Base-by-base conservation (phyloP, 2,888 invertebrate genomes). In the Argyra leucocephala region DNA sequence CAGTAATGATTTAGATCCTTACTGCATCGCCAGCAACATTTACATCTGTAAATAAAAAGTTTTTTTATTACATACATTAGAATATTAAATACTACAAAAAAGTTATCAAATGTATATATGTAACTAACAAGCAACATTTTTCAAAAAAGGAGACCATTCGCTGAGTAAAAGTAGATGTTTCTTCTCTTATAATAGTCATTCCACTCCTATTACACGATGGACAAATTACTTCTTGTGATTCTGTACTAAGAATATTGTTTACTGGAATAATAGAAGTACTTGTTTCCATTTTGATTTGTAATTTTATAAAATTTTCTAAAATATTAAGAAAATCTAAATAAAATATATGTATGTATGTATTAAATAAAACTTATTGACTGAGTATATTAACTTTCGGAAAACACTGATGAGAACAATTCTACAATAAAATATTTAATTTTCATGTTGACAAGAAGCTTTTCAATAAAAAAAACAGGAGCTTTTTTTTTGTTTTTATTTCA, bases 1-100 rank as follows among this genome's bases (percentile, higher is more conserved):
- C 78, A 78, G 61, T 78, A 78, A 58, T 78, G 78, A 69, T 78
- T 78, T 61, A 73, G 74, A 22, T 78, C 78, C 36, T 68, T 67
- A 3, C 76, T 75, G 2, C 72, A 71, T 0, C 66, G 58, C 71
- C 76, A 76, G 48, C n/a, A 2, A n/a, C 24, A 61, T 26, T 61
- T 58, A 21, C 26, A 61, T n/a, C 61, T 61, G 9, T 9, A 61
- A 31, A 21, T 24, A 57, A 57, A 22, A 57, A 12, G 18, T 58
- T 21, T 58, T 23, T 2, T 3, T 15, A 64, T 57, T 59, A 22
- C 10, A 36, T 63, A 58, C 9, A 6, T 22, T 7, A 60, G n/a
- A 15, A 21, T 60, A 21, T 26, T 26, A 24, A 21, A 60, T 5
- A 26, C 15, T 23, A 7, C 1, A 60, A 23, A 23, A 18, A 18